phyloP scores from a whole-genome alignment of 1,140 invertebrate genomes.

The Papilio machaon region DNA sequence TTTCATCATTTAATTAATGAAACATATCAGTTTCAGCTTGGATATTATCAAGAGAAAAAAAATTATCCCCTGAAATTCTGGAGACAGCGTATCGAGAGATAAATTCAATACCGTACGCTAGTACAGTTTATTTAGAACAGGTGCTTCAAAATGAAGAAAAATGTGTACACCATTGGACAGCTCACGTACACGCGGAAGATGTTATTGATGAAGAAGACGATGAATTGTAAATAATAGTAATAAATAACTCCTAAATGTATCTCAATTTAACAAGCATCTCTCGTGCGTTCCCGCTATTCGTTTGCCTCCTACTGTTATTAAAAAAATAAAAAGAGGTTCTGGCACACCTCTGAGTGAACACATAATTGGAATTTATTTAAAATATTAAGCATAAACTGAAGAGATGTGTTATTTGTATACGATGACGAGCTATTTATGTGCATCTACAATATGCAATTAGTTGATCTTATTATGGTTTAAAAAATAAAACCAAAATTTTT shows the following conservation, averaged over 20 bases:
- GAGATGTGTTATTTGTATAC: no score
- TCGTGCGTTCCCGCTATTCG: no score
- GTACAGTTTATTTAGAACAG: constrained; percentile 53
- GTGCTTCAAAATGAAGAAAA: constrained; percentile 51
- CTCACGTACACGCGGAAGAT: constrained; percentile 58
- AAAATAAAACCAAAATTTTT: background rate
- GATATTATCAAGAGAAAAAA: constrained; percentile 61
- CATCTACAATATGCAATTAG: no score
- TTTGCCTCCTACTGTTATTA: no score
- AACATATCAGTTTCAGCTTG: constrained; percentile 61
- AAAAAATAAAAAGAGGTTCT: no score
- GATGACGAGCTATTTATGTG: no score
- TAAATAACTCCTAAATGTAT: background rate
- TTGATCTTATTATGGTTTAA: background rate
- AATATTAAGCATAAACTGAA: no score
- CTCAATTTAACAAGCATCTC: no score
- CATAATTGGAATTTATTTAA: no score
- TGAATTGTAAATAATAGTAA: constrained; percentile 3
- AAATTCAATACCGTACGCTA: constrained; percentile 55
- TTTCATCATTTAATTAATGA: background rate
- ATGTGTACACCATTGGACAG: constrained; percentile 63
- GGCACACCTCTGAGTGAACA: no score
- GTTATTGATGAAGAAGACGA: constrained; percentile 14
- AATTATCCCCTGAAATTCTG: constrained; percentile 48
- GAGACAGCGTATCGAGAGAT: constrained; percentile 48